Conservation (phyloP, 1,140 invertebrate species). For the Homalodisca vitripennis region DNA sequence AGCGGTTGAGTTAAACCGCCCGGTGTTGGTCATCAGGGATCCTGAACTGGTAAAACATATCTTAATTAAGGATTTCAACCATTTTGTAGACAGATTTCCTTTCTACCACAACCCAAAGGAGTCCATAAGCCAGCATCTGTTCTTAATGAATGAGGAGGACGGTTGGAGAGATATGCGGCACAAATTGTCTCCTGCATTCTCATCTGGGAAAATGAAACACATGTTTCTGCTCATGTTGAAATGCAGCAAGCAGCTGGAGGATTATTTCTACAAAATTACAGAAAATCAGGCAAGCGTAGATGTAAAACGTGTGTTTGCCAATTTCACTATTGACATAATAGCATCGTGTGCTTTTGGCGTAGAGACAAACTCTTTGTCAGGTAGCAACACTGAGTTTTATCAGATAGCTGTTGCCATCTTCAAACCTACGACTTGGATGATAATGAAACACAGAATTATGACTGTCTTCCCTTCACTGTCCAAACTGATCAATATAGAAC, state of each 20-base stretch:
- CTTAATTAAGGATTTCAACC: slow-evolving; percentile 54
- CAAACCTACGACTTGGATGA: too few relatives aligned
- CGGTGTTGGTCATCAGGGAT: too few relatives aligned
- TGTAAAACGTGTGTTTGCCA: slow-evolving; percentile 15
- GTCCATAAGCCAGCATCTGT: slow-evolving; percentile 51
- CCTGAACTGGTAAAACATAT: too few relatives aligned
- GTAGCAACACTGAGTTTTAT: slow-evolving; percentile 45
- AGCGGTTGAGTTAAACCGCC: too few relatives aligned
- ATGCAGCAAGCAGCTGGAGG: slow-evolving; percentile 39
- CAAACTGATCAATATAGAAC: too few relatives aligned
- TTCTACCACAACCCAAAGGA: slow-evolving; percentile 50
- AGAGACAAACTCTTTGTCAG: slow-evolving; percentile 47
- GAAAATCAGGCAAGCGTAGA: background rate
- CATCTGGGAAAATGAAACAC: slow-evolving; percentile 58
- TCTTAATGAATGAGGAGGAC: slow-evolving; percentile 52
- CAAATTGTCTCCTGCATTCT: too few relatives aligned
- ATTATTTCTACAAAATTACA: slow-evolving; percentile 8
- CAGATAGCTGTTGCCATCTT: too few relatives aligned
- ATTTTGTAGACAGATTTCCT: slow-evolving; percentile 53
- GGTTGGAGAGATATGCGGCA: slow-evolving; percentile 58
- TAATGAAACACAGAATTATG: too few relatives aligned
- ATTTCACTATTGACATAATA: slow-evolving; percentile 49
- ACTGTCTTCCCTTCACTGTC: too few relatives aligned
- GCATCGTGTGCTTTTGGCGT: slow-evolving; percentile 49
- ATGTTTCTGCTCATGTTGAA: slow-evolving; percentile 55